Evolutionary conservation across 1,140 invertebrate genomes (phyloP), one percentile per base, ranked within the genome.

Genomic region (Maniola jurtina): DNA sequence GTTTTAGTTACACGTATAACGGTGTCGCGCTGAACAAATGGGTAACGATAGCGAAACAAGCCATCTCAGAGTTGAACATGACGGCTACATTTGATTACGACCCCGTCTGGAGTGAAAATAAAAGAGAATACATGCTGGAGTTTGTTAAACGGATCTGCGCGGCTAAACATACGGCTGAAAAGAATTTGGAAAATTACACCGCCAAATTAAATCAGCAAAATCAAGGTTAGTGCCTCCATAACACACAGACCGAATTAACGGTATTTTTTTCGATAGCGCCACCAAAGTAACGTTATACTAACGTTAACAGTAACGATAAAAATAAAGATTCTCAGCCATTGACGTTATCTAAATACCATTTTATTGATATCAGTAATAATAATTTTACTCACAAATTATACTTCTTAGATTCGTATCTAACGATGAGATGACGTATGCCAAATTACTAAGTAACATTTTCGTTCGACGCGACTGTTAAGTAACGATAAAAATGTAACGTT

Each of bases 1-100:
- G 73, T 91, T 88, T 64, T 82, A 92, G 86, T 83, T 91, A 73
- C 70, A 92, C 76, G 81, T 93, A 89, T 57, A 87, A 88, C 58
- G 84, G 84, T 9, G 68, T 90, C n/a, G 66, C 83, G 7, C 66
- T 89, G 40, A 76, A 80, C 56, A 88, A 88, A 71, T 88, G 85
- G 86, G 84, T 82, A 10, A 76, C 85, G 2, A 80, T 88, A 42
- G 84, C 86, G 0, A 90, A 88, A 68, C 88, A 90, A 73, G 77
- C 88, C 11, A 73, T 90, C 56, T 83, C 86, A 8, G 86, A 88
- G 71, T 66, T 90, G 6, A 88, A 88, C 58, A 40, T 84, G 61
- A 74, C 80, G 0, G 36, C 84, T 0, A 86, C 79, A 61, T 90
- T 83, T 52, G 84, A 88, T 60, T 90, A 90, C 50, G 67, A 81